Base-by-base conservation (phyloP, 1,140 invertebrate genomes). In the Berghia stephanieae region DNA sequence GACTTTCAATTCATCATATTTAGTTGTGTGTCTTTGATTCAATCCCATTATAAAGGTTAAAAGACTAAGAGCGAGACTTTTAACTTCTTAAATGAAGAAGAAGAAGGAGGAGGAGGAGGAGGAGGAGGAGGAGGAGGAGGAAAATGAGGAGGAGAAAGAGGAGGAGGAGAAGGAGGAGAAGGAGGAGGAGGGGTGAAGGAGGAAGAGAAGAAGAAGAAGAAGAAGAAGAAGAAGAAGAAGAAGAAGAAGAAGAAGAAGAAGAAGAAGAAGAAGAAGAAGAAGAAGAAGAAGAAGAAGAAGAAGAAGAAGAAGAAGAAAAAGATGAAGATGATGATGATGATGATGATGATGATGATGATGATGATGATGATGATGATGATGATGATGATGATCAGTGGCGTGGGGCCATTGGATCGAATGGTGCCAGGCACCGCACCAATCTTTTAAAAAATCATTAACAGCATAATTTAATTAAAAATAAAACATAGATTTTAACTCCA, bases 91-190 rank as follows among this genome's bases (percentile, higher is more conserved):
- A 57, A 21, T 24, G 52, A 57, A 73, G 43, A 49, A 44, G 52
- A 43, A 73, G 60, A 75, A 24, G 69, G 77, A 78, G 27, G 69
- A 40, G 52, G 2, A 75, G 77, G 76, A 27, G 75, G 36, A 69
- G 34, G 55, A 49, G 76, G 18, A 78, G 43, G 73, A 13, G 73
- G 24, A 73, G 52, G 46, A n/a, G 52, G 69, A 72, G 24, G 43
- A 43, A 60, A 49, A 78, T 43, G 24, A 60, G 27, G 57, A 38
- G 66, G 18, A 57, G 49, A 57, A 49, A 60, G 71, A 74, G 36
- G 40, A 71, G 40, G 66, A 16, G 44, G 49, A 74, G 8, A 74
- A 52, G 57, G 6, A 57, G 34, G 38, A 46, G 46, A 34, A 74
- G 71, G 57, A 46, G 57, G 40, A 74, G 46, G 38, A n/a, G 38